These are phyloP conservation scores for Sinhomidia bicolor DNA, from an alignment of 2,888 invertebrate genomes.

Conservation along the genomic window DNA sequence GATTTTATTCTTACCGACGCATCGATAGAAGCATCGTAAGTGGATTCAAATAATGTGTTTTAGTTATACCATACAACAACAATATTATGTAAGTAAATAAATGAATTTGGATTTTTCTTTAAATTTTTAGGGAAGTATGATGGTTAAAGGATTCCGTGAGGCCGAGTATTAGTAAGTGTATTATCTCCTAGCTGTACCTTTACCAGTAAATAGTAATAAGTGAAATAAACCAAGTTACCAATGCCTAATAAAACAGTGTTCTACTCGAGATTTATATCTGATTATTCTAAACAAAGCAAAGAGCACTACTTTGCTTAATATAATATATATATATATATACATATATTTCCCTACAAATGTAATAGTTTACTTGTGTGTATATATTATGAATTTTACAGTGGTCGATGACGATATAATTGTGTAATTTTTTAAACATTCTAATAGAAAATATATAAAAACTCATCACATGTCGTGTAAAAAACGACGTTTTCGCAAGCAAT, in stretches of 20 bases:
- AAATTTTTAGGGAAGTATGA: slow-evolving; percentile 78
- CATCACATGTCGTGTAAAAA: too few species aligned
- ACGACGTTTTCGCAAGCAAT: too few species aligned
- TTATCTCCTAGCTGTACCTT: slow-evolving; percentile 64
- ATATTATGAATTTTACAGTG: not conserved
- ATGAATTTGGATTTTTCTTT: slow-evolving; percentile 26
- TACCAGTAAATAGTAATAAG: slow-evolving; percentile 34
- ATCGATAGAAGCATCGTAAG: slow-evolving; percentile 82
- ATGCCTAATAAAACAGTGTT: slow-evolving; percentile 54
- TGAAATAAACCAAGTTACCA: slow-evolving; percentile 25
- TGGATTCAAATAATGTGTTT: slow-evolving; percentile 79
- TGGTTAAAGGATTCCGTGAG: slow-evolving; percentile 68
- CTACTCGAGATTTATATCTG: slow-evolving; percentile 46
- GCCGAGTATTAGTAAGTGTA: slow-evolving; percentile 66
- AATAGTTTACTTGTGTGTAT: too few species aligned
- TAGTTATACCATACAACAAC: not conserved
- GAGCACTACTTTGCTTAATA: too few species aligned
- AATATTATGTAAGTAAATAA: too few species aligned
- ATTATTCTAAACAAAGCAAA: not conserved
- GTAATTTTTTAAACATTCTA: too few species aligned
- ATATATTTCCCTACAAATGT: slow-evolving; percentile 16
- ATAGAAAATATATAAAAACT: too few species aligned
- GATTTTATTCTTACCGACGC: slow-evolving; percentile 82
- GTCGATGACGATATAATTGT: not conserved
- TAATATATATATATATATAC: not conserved